These are phyloP conservation scores for Luidia sarsii DNA, from an alignment of 53 echinoderm and acorn worm genomes.

Conservation along the genomic window DNA sequence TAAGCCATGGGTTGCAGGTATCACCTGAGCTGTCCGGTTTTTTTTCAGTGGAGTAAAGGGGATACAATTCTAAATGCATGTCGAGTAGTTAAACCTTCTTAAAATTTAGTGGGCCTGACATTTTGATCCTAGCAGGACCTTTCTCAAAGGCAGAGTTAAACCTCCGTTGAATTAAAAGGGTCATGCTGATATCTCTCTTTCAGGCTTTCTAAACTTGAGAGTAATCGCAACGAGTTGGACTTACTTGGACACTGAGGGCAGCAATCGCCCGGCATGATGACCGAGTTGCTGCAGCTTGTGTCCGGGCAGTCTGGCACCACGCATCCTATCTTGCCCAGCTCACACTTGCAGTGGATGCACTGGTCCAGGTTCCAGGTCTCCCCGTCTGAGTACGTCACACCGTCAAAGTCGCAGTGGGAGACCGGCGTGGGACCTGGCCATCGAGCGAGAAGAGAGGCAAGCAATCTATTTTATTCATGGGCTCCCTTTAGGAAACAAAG, in stretches of 20 bases:
- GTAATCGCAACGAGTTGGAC: not conserved
- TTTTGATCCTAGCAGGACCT: too few relatives aligned
- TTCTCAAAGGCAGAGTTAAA: too few relatives aligned
- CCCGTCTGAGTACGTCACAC: constrained; percentile 74
- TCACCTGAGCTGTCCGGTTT: not conserved
- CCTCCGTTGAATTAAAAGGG: too few relatives aligned
- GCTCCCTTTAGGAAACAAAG: too few relatives aligned
- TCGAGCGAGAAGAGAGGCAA: not conserved
- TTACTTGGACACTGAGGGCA: constrained; percentile 80
- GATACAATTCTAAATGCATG: too few relatives aligned
- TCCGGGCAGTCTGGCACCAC: constrained; percentile 67
- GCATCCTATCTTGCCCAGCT: constrained; percentile 65
- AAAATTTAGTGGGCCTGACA: too few relatives aligned
- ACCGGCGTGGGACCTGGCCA: constrained; percentile 34
- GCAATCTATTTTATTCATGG: too few relatives aligned
- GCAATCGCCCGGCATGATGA: constrained; percentile 65
- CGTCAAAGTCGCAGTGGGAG: constrained; percentile 73
- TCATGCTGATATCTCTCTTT: too few relatives aligned
- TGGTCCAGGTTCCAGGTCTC: constrained; percentile 79
- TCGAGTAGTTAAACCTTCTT: too few relatives aligned
- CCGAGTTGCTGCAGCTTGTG: constrained; percentile 59
- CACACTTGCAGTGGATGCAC: constrained; percentile 88
- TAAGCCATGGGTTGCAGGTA: too few relatives aligned
- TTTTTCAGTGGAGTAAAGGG: not conserved
- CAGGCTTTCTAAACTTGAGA: too few relatives aligned